Conservation (phyloP, 2,797 vertebrate genomes). For the Serranus cabrilla region DNA sequence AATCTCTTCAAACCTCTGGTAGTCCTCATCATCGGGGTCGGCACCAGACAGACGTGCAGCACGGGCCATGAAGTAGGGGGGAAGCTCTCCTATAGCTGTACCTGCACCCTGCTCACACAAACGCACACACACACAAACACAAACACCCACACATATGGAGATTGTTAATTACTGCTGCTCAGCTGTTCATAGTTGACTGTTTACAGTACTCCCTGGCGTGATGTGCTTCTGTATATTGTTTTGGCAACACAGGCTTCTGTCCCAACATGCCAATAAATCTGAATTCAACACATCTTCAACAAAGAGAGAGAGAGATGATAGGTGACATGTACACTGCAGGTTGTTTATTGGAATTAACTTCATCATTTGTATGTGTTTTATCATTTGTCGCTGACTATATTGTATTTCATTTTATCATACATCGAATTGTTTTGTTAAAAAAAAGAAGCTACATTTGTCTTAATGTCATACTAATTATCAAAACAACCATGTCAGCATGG, state of each 20-base stretch:
- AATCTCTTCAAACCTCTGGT: constrained; percentile 89
- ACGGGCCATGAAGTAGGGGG: constrained; percentile 95
- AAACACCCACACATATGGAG: neutral
- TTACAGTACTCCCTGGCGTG: neutral
- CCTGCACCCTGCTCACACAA: constrained; percentile 86
- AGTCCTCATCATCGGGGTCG: constrained; percentile 93
- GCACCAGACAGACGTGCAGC: constrained; percentile 92
- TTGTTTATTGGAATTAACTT: neutral
- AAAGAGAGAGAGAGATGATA: neutral
- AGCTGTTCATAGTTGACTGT: constrained; percentile 16
- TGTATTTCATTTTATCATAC: neutral
- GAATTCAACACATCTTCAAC: constrained; percentile 11
- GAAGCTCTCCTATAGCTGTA: constrained; percentile 93
- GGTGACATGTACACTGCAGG: neutral
- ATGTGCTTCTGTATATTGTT: constrained; percentile 5
- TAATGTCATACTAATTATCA: neutral
- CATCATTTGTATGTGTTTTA: no score
- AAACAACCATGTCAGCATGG: constrained; percentile 1
- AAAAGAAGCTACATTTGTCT: neutral
- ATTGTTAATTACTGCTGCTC: constrained; percentile 17
- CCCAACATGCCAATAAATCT: neutral
- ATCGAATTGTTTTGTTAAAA: neutral
- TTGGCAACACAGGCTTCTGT: constrained; percentile 23
- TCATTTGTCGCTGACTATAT: neutral
- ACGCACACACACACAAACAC: constrained; percentile 12